These are phyloP conservation scores for Amphiprion percula DNA, from an alignment of 2,113 vertebrate species.

Conservation along the genomic window DNA sequence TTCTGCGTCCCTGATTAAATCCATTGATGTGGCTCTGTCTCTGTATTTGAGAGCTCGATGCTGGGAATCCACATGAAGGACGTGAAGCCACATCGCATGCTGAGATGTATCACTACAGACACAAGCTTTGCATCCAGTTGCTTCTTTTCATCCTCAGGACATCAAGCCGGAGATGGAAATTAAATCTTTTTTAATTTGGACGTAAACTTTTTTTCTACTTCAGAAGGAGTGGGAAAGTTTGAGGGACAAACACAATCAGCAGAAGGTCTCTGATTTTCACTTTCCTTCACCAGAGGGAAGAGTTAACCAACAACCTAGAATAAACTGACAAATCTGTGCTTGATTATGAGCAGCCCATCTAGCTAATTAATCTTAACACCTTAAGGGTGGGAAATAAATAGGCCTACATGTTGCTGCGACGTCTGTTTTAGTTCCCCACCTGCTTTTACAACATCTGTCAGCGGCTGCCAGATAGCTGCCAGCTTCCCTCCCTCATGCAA, in stretches of 20 bases:
- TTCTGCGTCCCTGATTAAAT: constrained; percentile 69
- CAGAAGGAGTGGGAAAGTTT: neutral
- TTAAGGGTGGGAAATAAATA: constrained; percentile 51
- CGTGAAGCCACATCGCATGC: constrained; percentile 43
- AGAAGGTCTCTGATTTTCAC: neutral
- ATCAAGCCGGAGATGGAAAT: constrained; percentile 30
- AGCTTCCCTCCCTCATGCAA: constrained; percentile 52
- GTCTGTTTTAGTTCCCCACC: constrained; percentile 48
- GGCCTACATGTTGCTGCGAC: constrained; percentile 48
- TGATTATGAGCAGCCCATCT: constrained; percentile 44
- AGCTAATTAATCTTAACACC: constrained; percentile 69
- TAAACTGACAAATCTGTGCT: constrained; percentile 51
- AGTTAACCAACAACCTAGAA: constrained; percentile 52
- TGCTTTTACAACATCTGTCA: constrained; percentile 55
- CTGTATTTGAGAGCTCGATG: constrained; percentile 52
- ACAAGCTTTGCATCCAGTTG: constrained; percentile 49
- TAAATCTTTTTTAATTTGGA: constrained; percentile 39
- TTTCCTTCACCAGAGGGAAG: neutral
- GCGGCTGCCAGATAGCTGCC: constrained; percentile 57
- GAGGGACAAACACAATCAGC: neutral
- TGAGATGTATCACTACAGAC: constrained; percentile 66
- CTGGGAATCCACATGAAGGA: constrained; percentile 72
- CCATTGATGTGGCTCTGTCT: constrained; percentile 75
- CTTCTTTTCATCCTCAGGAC: constrained; percentile 26
- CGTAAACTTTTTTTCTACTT: no score